Conservation (phyloP, 1,140 invertebrate species). For the Cheumatopsyche charites region DNA sequence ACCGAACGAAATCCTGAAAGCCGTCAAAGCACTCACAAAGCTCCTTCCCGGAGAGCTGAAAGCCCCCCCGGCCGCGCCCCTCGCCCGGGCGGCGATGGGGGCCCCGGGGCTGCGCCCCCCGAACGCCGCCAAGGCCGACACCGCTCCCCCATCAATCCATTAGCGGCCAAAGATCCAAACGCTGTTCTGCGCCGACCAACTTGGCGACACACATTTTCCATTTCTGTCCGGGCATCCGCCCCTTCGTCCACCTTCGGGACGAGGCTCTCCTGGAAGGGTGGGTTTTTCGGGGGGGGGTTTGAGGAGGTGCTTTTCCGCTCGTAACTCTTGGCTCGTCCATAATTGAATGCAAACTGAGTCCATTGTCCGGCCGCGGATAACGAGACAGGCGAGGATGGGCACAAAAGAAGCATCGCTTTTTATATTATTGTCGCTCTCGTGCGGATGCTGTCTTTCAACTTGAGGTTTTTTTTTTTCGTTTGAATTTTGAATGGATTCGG, state of each 20-base stretch:
- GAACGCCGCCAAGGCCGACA: slow-evolving; percentile 22
- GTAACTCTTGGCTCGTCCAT: slow-evolving; percentile 50
- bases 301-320: slow-evolving; percentile 25
- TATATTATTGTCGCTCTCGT: slow-evolving; percentile 1
- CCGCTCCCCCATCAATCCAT: slow-evolving; percentile 48
- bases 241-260: slow-evolving; percentile 9
- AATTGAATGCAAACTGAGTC: slow-evolving; percentile 50
- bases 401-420: slow-evolving; percentile 30
- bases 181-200: slow-evolving; percentile 47
- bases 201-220: slow-evolving; percentile 50
- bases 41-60: slow-evolving; percentile 40
- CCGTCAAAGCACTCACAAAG: slow-evolving; percentile 46
- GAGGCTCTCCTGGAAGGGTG: too few relatives aligned
- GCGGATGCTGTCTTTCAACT: slow-evolving; percentile 4
- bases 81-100: background rate
- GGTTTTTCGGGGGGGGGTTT: background rate
- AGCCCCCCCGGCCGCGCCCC: slow-evolving; percentile 15
- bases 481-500: background rate
- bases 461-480: background rate
- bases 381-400: slow-evolving; percentile 32
- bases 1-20: slow-evolving; percentile 32
- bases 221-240: slow-evolving; percentile 39
- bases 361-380: slow-evolving; percentile 46
- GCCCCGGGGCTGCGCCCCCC: background rate
- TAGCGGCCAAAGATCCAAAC: slow-evolving; percentile 50